Evolutionary conservation across 2,113 vertebrate species (phyloP), one percentile per base, ranked within the genome.

Genomic region (Oreocharis arfaki): DNA sequence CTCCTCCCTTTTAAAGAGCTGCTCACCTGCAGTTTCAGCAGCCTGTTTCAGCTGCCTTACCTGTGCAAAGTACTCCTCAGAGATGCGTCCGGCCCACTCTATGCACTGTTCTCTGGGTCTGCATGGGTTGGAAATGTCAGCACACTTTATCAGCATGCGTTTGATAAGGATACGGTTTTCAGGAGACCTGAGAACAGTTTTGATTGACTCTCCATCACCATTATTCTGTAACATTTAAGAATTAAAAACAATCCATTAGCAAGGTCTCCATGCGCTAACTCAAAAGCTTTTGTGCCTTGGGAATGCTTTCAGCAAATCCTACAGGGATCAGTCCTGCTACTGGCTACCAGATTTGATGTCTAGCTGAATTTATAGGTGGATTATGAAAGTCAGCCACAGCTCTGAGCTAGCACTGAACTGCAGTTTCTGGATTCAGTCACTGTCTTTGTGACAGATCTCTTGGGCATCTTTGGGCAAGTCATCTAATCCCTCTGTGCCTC

Each of bases 31-130:
- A 87, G 81, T 49, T 57, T 37, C 63, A 90, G 69, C 68, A 65
- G 78, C 42, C 22, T 15, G 6, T 21, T 71, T 56, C 2, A 64
- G 41, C 42, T 17, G 27, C 33, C 79, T 98, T 92, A 99, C 99
- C 99, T 99, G 99, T 96, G 99, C 98, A 97, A 99, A 99, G 87
- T 99, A 99, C 87, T 99, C 99, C 92, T 99, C 99, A 7, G 99
- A 99, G 96, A 99, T 99, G 83, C 99, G 99, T 1, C 99, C 99
- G 0, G 99, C 99, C 99, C 99, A 99, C 93, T 99, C 99, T 32
- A 99, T 98, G 18, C 99, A 99, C 76, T 99, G 98, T 60, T 99
- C 98, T 83, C 98, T 97, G 16, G 99, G 98, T 55, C 99, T 98
- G 97, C 99, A 99, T 1, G 99, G 99, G 44, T 99, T 99, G 95